phyloP scores from a whole-genome alignment of 2,888 invertebrate species.

The Drosophila infuscata region DNA sequence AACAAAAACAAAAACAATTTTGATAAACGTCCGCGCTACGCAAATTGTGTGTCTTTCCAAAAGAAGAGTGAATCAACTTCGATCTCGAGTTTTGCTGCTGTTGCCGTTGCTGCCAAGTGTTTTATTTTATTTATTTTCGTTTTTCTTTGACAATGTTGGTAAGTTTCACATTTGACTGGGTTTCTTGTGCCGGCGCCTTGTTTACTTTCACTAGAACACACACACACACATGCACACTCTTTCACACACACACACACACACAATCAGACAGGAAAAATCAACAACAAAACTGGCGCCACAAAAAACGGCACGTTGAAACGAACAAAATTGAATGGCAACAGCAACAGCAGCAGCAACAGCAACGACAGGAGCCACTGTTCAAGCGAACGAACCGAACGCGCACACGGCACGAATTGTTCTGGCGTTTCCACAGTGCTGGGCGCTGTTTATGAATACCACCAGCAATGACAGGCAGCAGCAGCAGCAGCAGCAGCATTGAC shows the following conservation, averaged over 20 bases:
- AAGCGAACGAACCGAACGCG: slow-evolving; percentile 77
- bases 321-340: slow-evolving; percentile 19
- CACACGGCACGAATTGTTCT: slow-evolving; percentile 77
- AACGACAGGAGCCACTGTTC: slow-evolving; percentile 11
- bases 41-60: slow-evolving; percentile 25
- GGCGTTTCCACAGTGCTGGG: slow-evolving; percentile 45
- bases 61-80: slow-evolving; percentile 37
- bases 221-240: slow-evolving; percentile 10
- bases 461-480: slow-evolving; percentile 11
- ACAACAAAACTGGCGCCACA: slow-evolving; percentile 40
- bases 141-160: slow-evolving; percentile 1
- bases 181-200: slow-evolving; percentile 55
- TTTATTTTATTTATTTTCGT: not conserved
- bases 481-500: not conserved
- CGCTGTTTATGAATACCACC: slow-evolving; percentile 61
- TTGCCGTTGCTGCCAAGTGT: slow-evolving; percentile 14
- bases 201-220: slow-evolving; percentile 63
- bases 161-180: slow-evolving; percentile 22
- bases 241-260: not conserved
- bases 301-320: slow-evolving; percentile 7
- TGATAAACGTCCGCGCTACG: slow-evolving; percentile 19
- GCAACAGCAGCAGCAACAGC: slow-evolving; percentile 16
- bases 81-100: slow-evolving; percentile 22
- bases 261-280: not conserved
- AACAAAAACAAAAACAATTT: slow-evolving; percentile 18